These are phyloP conservation scores for Varanus komodoensis DNA, from an alignment of 2,113 vertebrate genomes.

Conservation along the genomic window DNA sequence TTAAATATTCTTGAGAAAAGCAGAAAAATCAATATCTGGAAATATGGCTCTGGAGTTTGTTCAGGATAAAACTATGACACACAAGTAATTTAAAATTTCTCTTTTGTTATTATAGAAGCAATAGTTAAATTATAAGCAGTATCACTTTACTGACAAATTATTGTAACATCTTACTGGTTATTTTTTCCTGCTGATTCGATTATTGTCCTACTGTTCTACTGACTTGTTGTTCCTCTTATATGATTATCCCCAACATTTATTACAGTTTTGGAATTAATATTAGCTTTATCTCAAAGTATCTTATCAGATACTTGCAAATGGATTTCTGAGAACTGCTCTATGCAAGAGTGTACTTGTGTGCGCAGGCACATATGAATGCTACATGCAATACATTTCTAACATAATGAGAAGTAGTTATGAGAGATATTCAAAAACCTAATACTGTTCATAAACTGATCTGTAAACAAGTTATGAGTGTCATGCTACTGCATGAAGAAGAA, in stretches of 20 bases:
- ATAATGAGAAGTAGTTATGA: conserved; percentile 17
- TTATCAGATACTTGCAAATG: background rate
- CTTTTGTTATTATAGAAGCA: background rate
- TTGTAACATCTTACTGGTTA: background rate
- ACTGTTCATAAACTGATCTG: background rate
- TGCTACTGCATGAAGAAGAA: conserved; percentile 39
- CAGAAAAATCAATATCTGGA: background rate
- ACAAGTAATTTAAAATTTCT: background rate
- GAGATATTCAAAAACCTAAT: background rate
- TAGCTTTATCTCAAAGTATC: background rate
- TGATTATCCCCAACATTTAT: background rate
- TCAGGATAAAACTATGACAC: background rate
- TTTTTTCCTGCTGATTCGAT: background rate
- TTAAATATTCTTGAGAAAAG: background rate
- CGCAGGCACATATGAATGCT: background rate
- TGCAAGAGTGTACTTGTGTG: background rate
- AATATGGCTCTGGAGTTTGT: background rate
- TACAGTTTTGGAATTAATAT: background rate
- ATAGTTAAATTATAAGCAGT: background rate
- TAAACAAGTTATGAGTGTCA: conserved; percentile 25
- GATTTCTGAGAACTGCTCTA: conserved; percentile 23
- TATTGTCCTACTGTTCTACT: background rate
- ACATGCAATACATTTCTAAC: conserved; percentile 12
- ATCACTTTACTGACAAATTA: background rate
- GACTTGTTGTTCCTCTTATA: background rate